Evolutionary conservation across 2,113 vertebrate genomes (phyloP).

Genomic region (Apeltes quadracus): DNA sequence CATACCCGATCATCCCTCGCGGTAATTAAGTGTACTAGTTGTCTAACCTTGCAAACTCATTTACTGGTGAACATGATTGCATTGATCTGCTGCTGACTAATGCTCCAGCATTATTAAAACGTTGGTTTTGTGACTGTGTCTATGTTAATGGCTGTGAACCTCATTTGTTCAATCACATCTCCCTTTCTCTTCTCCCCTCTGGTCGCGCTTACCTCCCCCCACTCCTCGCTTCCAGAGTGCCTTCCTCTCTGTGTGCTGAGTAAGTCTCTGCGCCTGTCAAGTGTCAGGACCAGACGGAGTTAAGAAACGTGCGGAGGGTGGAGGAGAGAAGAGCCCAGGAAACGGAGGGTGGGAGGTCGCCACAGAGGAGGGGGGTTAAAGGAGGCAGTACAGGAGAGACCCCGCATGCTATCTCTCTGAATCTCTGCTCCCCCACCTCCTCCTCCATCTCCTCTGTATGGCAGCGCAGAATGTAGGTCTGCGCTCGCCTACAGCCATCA

Average conservation of each 20-base stretch:
- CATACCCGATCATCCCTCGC: neutral
- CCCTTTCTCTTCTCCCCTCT: neutral
- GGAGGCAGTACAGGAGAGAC: conserved; percentile 41
- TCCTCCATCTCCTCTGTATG: conserved; percentile 33
- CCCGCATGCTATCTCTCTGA: conserved; percentile 45
- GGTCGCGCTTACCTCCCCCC: neutral
- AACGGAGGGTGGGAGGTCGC: neutral
- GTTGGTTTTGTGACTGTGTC: neutral
- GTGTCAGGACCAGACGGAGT: conserved; percentile 11
- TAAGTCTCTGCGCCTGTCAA: conserved; percentile 26
- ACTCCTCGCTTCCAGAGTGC: conserved; percentile 4
- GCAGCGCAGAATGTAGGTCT: conserved; percentile 82
- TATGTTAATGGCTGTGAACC: neutral
- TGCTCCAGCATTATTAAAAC: neutral
- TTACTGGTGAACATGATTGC: too few species aligned
- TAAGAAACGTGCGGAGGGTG: neutral
- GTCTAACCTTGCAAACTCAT: neutral
- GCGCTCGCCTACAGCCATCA: conserved; percentile 80
- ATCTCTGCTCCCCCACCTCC: neutral
- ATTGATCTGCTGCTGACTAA: neutral
- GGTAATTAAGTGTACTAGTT: neutral
- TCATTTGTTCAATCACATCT: neutral
- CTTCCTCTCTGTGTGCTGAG: conserved; percentile 47
- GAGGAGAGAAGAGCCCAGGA: neutral
- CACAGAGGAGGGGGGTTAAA: conserved; percentile 5